Percentiles rank a stretch among this genome's conserved stretches.
Conservation (phyloP, 2,888 invertebrate species). For the Crepidodera aurea region DNA sequence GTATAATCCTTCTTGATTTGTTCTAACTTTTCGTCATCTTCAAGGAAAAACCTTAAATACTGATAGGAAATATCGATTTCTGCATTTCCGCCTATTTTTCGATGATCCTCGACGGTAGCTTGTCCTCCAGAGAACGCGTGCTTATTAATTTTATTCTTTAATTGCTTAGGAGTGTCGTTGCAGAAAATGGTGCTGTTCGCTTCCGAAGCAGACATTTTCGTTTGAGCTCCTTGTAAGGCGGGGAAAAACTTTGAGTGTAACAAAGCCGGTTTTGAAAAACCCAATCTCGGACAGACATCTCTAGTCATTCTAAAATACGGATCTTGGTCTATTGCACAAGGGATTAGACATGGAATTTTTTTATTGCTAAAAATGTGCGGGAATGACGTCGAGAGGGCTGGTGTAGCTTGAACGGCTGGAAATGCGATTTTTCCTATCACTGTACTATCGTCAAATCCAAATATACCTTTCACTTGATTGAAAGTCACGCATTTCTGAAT, state of each 20-base stretch:
- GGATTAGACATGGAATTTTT: constrained; percentile 86
- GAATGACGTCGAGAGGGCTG: constrained; percentile 88
- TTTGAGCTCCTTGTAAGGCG: constrained; percentile 91
- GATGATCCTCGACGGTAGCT: constrained; percentile 92
- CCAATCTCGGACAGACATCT: constrained; percentile 94
- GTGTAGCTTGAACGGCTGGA: constrained; percentile 96
- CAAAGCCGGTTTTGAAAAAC: constrained; percentile 84
- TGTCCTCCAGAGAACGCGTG: constrained; percentile 98
- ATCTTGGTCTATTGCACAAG: constrained; percentile 99
- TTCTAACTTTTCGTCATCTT: constrained; percentile 87
- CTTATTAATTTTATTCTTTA: constrained; percentile 96
- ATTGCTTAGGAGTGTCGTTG: constrained; percentile 94
- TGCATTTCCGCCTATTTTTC: constrained; percentile 90
- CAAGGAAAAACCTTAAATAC: constrained; percentile 92
- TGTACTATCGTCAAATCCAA: constrained; percentile 96
- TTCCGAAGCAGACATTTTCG: constrained; percentile 99
- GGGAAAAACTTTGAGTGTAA: constrained; percentile 76
- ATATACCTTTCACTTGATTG: constrained; percentile 98
- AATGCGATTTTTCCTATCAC: constrained; percentile 97
- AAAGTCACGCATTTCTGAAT: constrained; percentile 95
- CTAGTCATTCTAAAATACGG: constrained; percentile 99
- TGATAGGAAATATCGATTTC: constrained; percentile 95
- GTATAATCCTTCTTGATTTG: constrained; percentile 76
- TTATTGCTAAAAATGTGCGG: constrained; percentile 87
- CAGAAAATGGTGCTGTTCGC: constrained; percentile 92